Evolutionary conservation across 2,888 invertebrate genomes (phyloP), one percentile per base, ranked within the genome.

Genomic region (Silvanus unidentatus): DNA sequence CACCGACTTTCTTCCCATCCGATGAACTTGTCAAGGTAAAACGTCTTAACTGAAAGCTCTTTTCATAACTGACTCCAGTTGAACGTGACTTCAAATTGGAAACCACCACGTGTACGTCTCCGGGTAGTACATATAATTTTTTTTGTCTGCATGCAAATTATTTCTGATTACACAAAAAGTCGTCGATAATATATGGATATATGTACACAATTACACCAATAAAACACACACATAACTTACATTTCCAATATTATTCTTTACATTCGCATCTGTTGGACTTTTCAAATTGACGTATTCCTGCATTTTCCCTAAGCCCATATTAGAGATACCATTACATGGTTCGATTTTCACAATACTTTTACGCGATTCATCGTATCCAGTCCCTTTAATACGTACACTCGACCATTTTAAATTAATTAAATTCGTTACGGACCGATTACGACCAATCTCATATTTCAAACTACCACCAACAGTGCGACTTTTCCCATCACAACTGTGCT

Each of bases 331-430:
- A 68, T 81, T 81, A 73, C 80, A 80, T 54, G 79, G 78, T 73
- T 81, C 81, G 57, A 81, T 75, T 63, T 79, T 79, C 55, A 81
- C 80, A 58, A 79, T 73, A 66, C 78, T 78, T 67, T 77, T 79
- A 63, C 79, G 74, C 57, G 79, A 79, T 65, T 80, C 80, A 55
- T 78, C 78, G 68, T 76, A 79, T 54, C 79, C 77, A 52, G 79
- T 79, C 62, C 80, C 80, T 65, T 75, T 78, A 53, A 81, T 79
- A 53, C 80, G 75, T 57, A 81, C 80, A 55, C 80, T 80, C 57
- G 80, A 80, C 75, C 80, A 81, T 73, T 80, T 80, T 41, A 79
- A 72, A 29, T 59, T 62, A 27, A 69, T 63, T 42, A 68, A 47
- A 49, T 63, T 69, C 13, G 65, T 54, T 14, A 64, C 59, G 15